Conservation (phyloP, 2,113 vertebrate species). For the Forbesichthys papilliferus region DNA sequence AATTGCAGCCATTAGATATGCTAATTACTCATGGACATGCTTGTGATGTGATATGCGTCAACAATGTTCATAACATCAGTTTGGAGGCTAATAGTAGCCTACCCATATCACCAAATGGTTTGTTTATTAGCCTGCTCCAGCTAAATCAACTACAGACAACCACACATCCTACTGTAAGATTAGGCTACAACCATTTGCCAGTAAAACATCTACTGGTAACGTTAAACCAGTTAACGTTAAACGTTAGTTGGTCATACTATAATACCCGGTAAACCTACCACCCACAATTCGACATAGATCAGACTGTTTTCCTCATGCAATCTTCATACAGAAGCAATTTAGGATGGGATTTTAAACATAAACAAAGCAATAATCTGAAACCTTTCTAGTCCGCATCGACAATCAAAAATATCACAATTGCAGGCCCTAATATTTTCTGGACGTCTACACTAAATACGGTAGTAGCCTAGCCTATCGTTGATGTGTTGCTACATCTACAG, state of each 20-base stretch:
- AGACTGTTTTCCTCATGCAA: not conserved
- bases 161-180: conserved; percentile 36
- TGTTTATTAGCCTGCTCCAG: conserved; percentile 41
- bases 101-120: conserved; percentile 62
- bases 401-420: conserved; percentile 1
- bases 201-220: no score
- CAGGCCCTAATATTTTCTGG: not conserved
- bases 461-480: not conserved
- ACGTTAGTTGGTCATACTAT: not conserved
- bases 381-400: not conserved
- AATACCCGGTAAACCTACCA: no score
- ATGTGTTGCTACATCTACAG: conserved; percentile 28
- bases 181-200: not conserved
- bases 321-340: no score
- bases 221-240: not conserved
- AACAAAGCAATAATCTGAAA: no score
- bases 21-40: conserved; percentile 34
- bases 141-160: conserved; percentile 53
- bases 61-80: conserved; percentile 53
- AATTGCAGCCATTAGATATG: not conserved
- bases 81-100: not conserved
- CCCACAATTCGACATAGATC: not conserved
- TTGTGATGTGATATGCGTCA: conserved; percentile 65
- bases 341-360: no score
- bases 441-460: conserved; percentile 3